phyloP scores from a whole-genome alignment of 2,797 vertebrate species.

The Ptychobarbus kaznakovi region DNA sequence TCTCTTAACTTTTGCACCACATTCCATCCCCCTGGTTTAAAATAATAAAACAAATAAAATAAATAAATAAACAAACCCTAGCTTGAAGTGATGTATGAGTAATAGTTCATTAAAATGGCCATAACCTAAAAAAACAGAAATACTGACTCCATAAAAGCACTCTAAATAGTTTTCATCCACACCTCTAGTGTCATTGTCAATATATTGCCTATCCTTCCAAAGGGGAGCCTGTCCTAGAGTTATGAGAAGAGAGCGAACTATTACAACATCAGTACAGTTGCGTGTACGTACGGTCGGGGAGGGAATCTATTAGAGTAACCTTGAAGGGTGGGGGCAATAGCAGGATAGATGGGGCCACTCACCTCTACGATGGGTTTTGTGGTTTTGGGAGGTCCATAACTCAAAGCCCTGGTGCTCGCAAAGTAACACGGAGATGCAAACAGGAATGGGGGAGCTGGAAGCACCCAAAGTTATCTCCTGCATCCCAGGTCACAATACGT shows the following conservation, averaged over 20 bases:
- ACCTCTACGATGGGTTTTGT: slow-evolving; percentile 17
- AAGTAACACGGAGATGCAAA: not conserved
- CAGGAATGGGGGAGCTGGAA: not conserved
- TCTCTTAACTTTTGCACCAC: not conserved
- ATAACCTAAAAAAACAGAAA: not conserved
- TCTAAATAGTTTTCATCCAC: not conserved
- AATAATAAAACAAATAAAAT: not conserved
- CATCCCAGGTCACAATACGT: slow-evolving; percentile 68
- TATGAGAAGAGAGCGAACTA: not conserved
- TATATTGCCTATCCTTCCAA: not conserved
- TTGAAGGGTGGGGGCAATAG: slow-evolving; percentile 33
- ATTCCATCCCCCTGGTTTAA: not conserved
- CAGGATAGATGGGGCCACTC: slow-evolving; percentile 40
- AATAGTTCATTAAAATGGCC: not conserved
- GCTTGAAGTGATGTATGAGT: not conserved
- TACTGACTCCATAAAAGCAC: not conserved
- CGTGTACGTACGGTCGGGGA: slow-evolving; percentile 7
- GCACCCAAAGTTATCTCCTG: slow-evolving; percentile 68
- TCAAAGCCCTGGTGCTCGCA: slow-evolving; percentile 41
- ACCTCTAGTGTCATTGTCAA: not conserved
- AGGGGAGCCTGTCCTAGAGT: not conserved
- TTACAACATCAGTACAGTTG: slow-evolving; percentile 10
- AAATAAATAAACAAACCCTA: not conserved
- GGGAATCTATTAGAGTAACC: slow-evolving; percentile 49
- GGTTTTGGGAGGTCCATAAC: slow-evolving; percentile 53